Conservation (phyloP, 2,888 invertebrate genomes). For the Chaitophorus viminalis region DNA sequence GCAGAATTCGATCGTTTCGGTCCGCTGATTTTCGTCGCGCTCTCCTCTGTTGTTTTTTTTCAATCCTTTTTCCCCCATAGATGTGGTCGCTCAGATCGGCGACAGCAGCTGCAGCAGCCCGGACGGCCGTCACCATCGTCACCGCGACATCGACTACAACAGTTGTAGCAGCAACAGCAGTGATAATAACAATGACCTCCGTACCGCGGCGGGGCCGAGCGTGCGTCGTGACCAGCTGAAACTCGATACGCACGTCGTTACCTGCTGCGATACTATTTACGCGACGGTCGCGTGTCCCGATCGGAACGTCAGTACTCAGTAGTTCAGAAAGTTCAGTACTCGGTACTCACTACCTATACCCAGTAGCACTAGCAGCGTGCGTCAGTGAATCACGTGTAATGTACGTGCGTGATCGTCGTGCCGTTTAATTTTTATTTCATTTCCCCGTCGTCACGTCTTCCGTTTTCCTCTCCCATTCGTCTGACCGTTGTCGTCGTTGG, state of each 20-base stretch:
- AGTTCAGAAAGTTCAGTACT: no score
- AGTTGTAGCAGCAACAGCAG: background rate
- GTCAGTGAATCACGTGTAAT: no score
- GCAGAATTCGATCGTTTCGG: background rate
- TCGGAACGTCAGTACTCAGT: background rate
- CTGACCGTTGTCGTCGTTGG: no score
- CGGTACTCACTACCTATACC: no score
- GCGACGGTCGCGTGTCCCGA: background rate
- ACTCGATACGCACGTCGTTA: background rate
- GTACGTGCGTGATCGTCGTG: no score
- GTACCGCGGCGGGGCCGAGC: background rate
- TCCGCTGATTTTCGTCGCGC: background rate
- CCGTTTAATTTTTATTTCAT: no score
- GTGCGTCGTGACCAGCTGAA: constrained; percentile 44
- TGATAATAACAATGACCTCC: background rate
- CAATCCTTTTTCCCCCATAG: background rate
- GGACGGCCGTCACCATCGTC: background rate
- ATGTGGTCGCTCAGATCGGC: constrained; percentile 34
- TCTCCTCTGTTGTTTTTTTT: background rate
- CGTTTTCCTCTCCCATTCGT: no score
- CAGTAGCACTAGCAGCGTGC: no score
- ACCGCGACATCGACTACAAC: background rate
- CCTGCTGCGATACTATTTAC: background rate
- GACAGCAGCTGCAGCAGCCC: constrained; percentile 4
- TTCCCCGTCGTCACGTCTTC: no score